phyloP scores from a whole-genome alignment of 2,113 vertebrate genomes.

The Chascanopsetta lugubris region DNA sequence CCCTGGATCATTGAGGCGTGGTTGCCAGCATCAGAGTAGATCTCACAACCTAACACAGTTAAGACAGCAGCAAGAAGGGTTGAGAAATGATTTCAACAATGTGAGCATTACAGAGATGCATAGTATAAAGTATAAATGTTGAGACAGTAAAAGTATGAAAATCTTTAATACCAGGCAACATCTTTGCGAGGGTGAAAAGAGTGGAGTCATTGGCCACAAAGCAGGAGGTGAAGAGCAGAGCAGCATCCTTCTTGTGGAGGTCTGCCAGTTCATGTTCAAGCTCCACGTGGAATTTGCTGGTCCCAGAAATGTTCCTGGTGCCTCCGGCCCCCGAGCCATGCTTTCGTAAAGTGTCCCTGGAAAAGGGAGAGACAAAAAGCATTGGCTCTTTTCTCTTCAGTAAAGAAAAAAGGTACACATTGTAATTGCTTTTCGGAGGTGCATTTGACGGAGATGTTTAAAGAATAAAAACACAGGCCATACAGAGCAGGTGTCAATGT shows the following conservation, averaged over 20 bases:
- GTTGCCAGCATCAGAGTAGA: slow-evolving; percentile 96
- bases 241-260: slow-evolving; percentile 94
- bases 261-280: slow-evolving; percentile 93
- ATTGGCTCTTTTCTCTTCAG: not conserved
- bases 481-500: not conserved
- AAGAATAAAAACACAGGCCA: not conserved
- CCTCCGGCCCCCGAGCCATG: slow-evolving; percentile 96
- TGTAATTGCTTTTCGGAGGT: not conserved
- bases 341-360: slow-evolving; percentile 89
- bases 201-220: slow-evolving; percentile 98
- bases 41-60: slow-evolving; percentile 87
- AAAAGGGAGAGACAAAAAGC: not conserved
- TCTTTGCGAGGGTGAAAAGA: slow-evolving; percentile 95
- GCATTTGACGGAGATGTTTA: not conserved
- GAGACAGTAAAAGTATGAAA: not conserved
- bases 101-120: not conserved
- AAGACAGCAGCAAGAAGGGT: slow-evolving; percentile 14
- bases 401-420: not conserved
- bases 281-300: slow-evolving; percentile 96
- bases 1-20: slow-evolving; percentile 98
- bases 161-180: slow-evolving; percentile 88
- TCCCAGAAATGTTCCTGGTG: slow-evolving; percentile 96
- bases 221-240: slow-evolving; percentile 94
- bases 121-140: not conserved
- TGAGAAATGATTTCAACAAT: not conserved